Conservation (phyloP, 2,113 vertebrate species). For the Saccopteryx bilineata region DNA sequence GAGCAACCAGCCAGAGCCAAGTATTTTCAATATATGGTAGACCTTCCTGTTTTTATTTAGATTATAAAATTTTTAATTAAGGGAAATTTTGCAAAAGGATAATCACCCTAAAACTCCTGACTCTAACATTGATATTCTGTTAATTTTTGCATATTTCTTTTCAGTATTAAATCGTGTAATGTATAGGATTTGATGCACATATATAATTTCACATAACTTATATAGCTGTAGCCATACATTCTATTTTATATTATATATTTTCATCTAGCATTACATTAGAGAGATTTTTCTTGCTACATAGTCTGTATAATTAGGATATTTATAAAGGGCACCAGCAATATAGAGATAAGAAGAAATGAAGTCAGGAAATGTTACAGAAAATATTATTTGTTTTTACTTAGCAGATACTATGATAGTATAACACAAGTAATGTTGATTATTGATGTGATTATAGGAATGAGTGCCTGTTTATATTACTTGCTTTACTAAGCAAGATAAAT, state of each 20-base stretch:
- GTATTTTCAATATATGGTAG: constrained; percentile 34
- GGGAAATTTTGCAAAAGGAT: background rate
- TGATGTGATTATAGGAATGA: constrained; percentile 3
- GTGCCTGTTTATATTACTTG: background rate
- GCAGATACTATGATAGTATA: background rate
- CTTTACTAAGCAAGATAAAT: constrained; percentile 47
- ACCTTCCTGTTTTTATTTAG: constrained; percentile 50
- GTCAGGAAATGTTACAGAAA: constrained; percentile 23
- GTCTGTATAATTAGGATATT: constrained; percentile 22
- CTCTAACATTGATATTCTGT: background rate
- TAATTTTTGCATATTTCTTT: constrained; percentile 4
- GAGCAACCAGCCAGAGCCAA: no score
- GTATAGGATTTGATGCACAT: background rate
- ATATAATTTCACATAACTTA: background rate
- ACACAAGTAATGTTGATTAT: background rate
- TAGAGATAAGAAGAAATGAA: constrained; percentile 23
- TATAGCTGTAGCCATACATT: background rate
- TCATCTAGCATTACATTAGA: background rate
- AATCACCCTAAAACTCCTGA: background rate
- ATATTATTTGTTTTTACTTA: background rate
- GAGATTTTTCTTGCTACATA: constrained; percentile 12
- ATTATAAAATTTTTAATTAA: constrained; percentile 36
- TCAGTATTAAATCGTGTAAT: background rate
- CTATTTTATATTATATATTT: background rate
- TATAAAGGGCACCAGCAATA: background rate